Evolutionary conservation across 2,888 invertebrate genomes (phyloP), one percentile per base, ranked within the genome.

Genomic region (Nasonia oneida): DNA sequence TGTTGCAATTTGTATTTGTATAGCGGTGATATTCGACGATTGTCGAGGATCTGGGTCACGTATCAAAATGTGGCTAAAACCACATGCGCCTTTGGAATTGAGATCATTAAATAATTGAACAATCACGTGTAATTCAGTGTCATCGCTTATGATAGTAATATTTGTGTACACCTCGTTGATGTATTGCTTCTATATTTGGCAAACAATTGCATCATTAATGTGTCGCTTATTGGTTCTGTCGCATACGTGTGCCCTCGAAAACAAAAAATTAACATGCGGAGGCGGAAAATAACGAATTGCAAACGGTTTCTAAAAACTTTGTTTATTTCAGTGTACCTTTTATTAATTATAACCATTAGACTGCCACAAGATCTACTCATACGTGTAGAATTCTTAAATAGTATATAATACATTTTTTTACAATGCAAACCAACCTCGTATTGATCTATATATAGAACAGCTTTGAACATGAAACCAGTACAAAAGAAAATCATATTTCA

Each of bases 371-470:
- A 76, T 76, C 70, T 39, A 64, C 37, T 12, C 12, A 67, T 39
- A 61, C 23, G 57, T 61, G 61, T 78, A 74, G 67, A 81, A 81
- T 83, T 81, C 47, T 84, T 81, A 73, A 86, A 47, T 74, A 57
- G 53, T 81, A 82, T 81, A 82, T 84, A 70, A 84, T 86, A 84
- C 81, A 84, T 75, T 86, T 81, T 86, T 84, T 39, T 84, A 75
- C 71, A 83, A 80, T 77, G 70, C 33, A 83, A 74, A 73, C 37
- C n/a, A 8, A 73, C 47, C 29, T 74, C 14, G 37, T 64, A 8
- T 50, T 61, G 23, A 81, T 74, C 33, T 67, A 67, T 64, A 53
- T 37, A 37, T 37, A 37, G 42, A 77, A 39, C 50, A 76, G 23
- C 53, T 6, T 64, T 42, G 8, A 81, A 23, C 70, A 77, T 77